Conservation (phyloP, 2,888 invertebrate species). For the Leptinotarsa haldemani region DNA sequence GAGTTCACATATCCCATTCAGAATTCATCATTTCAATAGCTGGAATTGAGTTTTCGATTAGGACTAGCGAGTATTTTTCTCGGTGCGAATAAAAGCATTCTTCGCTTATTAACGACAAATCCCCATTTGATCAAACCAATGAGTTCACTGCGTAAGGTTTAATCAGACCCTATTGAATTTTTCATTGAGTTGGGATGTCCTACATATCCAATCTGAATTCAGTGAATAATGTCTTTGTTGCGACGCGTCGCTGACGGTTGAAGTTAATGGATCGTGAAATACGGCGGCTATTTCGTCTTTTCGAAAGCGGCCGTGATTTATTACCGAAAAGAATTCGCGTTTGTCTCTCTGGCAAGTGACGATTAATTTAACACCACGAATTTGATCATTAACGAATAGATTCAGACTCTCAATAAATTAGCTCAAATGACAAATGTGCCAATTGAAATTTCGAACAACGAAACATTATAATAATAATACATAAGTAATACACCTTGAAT, state of each 20-base stretch:
- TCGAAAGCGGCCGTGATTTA: slow-evolving; percentile 1
- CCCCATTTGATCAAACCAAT: not conserved
- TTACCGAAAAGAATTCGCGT: slow-evolving; percentile 13
- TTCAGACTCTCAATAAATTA: slow-evolving; percentile 5
- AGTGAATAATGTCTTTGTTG: slow-evolving; percentile 10
- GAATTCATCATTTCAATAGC: too few species aligned
- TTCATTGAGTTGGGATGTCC: not conserved
- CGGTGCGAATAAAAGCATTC: not conserved
- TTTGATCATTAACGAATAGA: slow-evolving; percentile 26
- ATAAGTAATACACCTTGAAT: too few species aligned
- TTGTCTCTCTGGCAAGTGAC: slow-evolving; percentile 32
- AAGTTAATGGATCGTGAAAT: slow-evolving; percentile 15
- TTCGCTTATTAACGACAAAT: not conserved
- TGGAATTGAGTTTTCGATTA: too few species aligned
- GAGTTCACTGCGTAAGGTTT: not conserved
- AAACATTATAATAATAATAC: too few species aligned
- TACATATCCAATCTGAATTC: not conserved
- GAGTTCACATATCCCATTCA: too few species aligned
- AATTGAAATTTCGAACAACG: not conserved
- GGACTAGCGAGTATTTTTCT: too few species aligned
- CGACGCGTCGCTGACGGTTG: not conserved
- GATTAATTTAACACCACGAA: slow-evolving; percentile 30
- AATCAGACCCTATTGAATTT: not conserved
- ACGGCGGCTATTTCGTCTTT: slow-evolving; percentile 11
- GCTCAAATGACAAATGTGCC: not conserved